Evolutionary conservation across 2,888 invertebrate genomes (phyloP).

Genomic region (Drosophila neonasuta): DNA sequence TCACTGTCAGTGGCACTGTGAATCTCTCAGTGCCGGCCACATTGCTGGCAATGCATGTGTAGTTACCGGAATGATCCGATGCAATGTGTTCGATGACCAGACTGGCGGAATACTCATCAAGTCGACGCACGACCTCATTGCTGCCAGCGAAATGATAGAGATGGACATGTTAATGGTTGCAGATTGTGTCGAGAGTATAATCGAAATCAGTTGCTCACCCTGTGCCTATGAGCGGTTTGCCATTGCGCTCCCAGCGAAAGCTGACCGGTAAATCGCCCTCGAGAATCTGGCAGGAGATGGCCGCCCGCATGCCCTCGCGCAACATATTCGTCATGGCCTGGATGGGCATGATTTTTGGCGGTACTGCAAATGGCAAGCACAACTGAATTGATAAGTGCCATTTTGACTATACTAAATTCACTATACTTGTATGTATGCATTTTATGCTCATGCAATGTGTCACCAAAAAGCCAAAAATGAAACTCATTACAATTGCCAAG

Average conservation of each 20-base stretch:
- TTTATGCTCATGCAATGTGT: conserved; percentile 11
- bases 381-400: not conserved
- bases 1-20: conserved; percentile 91
- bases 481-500: conserved; percentile 64
- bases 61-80: conserved; percentile 93
- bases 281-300: conserved; percentile 94
- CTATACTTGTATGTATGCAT: no score
- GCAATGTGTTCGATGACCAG: conserved; percentile 93
- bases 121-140: conserved; percentile 84
- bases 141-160: conserved; percentile 50
- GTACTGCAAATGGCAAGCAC: conserved; percentile 84
- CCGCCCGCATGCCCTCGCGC: conserved; percentile 92
- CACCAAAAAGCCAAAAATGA: conserved; percentile 25
- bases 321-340: conserved; percentile 91
- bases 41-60: conserved; percentile 94
- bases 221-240: conserved; percentile 87
- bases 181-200: not conserved
- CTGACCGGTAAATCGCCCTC: conserved; percentile 96
- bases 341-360: conserved; percentile 92
- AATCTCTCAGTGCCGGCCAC: conserved; percentile 91
- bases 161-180: conserved; percentile 1
- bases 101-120: conserved; percentile 93
- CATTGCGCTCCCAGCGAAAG: conserved; percentile 95
- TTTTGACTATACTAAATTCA: not conserved
- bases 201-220: conserved; percentile 80